phyloP scores from a whole-genome alignment of 1,140 invertebrate genomes.

The Macrocentrus cingulum region DNA sequence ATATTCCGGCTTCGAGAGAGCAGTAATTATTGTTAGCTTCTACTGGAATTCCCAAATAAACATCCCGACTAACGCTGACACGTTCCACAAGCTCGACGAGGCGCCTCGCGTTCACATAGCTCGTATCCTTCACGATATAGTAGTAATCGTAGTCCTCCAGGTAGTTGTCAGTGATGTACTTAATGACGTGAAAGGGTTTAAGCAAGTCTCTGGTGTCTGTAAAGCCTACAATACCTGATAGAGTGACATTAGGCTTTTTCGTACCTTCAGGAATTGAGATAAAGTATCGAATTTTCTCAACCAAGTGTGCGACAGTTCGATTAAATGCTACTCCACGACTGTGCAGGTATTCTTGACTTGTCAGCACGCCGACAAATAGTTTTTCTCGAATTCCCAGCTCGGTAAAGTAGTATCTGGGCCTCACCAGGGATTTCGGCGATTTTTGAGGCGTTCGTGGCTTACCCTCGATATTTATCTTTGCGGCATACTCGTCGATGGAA shows the following conservation, averaged over 20 bases:
- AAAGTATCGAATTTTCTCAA: slow-evolving; percentile 76
- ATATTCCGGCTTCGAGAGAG: slow-evolving; percentile 71
- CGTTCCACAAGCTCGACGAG: slow-evolving; percentile 70
- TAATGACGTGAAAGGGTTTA: slow-evolving; percentile 80
- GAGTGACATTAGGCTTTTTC: slow-evolving; percentile 65
- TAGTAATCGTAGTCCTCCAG: slow-evolving; percentile 88
- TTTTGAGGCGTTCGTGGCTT: slow-evolving; percentile 60
- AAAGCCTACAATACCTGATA: slow-evolving; percentile 80
- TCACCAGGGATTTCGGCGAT: slow-evolving; percentile 61
- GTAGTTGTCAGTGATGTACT: slow-evolving; percentile 88
- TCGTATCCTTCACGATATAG: slow-evolving; percentile 79
- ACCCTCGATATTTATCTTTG: slow-evolving; percentile 60
- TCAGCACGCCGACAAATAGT: slow-evolving; percentile 82
- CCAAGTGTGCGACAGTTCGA: slow-evolving; percentile 75
- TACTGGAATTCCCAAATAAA: slow-evolving; percentile 70
- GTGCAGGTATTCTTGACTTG: slow-evolving; percentile 70
- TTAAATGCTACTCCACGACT: slow-evolving; percentile 76
- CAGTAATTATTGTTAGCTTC: slow-evolving; percentile 62
- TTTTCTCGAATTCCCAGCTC: slow-evolving; percentile 89
- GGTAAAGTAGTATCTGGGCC: slow-evolving; percentile 89
- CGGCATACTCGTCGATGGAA: slow-evolving; percentile 60
- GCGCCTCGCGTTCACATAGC: slow-evolving; percentile 75
- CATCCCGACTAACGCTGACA: slow-evolving; percentile 79
- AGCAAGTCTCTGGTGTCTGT: slow-evolving; percentile 74
- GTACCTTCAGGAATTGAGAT: slow-evolving; percentile 70